Percentiles rank a stretch among this genome's conserved stretches.
Conservation (phyloP, 37 sponge, comb jelly and placozoan genomes). For the Petrosia ficiformis region DNA sequence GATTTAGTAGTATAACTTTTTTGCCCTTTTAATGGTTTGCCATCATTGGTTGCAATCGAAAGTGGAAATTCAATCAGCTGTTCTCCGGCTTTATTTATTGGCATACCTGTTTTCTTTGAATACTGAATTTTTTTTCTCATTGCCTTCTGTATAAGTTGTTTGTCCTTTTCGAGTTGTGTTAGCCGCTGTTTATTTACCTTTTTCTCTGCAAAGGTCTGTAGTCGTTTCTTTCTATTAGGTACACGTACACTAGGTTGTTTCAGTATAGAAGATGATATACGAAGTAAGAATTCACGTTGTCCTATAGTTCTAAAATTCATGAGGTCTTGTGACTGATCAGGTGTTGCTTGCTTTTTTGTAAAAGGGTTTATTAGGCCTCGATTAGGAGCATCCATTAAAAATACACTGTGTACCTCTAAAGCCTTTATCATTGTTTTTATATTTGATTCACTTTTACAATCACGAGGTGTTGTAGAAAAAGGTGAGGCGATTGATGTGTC, state of each 20-base stretch:
- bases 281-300: neutral
- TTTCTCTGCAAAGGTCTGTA: neutral
- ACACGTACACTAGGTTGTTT: neutral
- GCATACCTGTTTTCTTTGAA: neutral
- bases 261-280: neutral
- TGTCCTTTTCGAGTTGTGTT: constrained; percentile 25
- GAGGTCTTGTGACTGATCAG: neutral
- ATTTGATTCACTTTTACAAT: neutral
- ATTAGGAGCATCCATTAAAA: neutral
- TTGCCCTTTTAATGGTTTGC: neutral
- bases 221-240: neutral
- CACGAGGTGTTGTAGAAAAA: neutral
- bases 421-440: neutral
- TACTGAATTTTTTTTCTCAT: neutral
- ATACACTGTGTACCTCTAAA: neutral
- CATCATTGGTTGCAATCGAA: neutral
- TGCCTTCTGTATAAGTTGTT: neutral
- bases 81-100: neutral
- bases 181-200: constrained; percentile 7
- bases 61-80: neutral
- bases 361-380: neutral
- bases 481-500: neutral
- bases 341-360: neutral
- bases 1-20: neutral
- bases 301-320: neutral